Conservation (phyloP, 2,113 vertebrate species). For the Abramis brama region DNA sequence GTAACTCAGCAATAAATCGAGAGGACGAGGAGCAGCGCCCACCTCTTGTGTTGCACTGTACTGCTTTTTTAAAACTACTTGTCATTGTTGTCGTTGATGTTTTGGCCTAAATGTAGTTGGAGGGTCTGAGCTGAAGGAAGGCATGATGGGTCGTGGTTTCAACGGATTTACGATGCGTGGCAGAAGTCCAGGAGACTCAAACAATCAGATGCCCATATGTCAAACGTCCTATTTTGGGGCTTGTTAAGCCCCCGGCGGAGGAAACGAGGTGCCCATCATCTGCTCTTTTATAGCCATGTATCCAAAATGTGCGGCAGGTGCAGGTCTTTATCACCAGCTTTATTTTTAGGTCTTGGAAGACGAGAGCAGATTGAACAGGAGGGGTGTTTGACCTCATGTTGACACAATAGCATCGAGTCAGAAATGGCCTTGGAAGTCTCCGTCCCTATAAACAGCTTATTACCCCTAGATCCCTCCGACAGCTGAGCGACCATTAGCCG, state of each 20-base stretch:
- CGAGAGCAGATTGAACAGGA: constrained; percentile 59
- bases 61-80: constrained; percentile 47
- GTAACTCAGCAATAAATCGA: constrained; percentile 77
- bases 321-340: constrained; percentile 67
- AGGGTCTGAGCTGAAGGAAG: constrained; percentile 65
- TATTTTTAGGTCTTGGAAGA: constrained; percentile 73
- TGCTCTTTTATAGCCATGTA: constrained; percentile 73
- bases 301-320: constrained; percentile 75
- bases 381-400: constrained; percentile 69
- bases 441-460: constrained; percentile 59
- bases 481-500: background rate
- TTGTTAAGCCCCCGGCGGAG: constrained; percentile 67
- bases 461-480: constrained; percentile 52
- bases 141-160: constrained; percentile 47
- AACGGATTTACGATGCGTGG: constrained; percentile 73
- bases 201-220: constrained; percentile 80
- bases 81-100: constrained; percentile 59
- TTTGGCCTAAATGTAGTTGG: constrained; percentile 66
- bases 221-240: constrained; percentile 74
- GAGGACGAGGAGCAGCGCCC: constrained; percentile 50
- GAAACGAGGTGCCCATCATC: constrained; percentile 77
- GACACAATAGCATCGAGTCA: constrained; percentile 65
- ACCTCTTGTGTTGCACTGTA: constrained; percentile 52
- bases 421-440: constrained; percentile 48
- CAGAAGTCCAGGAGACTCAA: constrained; percentile 75